Percentiles rank a stretch among this genome's conserved stretches.
Evolutionary conservation across 2,113 vertebrate species (phyloP).

Genomic region (Sisor rabdophorus): DNA sequence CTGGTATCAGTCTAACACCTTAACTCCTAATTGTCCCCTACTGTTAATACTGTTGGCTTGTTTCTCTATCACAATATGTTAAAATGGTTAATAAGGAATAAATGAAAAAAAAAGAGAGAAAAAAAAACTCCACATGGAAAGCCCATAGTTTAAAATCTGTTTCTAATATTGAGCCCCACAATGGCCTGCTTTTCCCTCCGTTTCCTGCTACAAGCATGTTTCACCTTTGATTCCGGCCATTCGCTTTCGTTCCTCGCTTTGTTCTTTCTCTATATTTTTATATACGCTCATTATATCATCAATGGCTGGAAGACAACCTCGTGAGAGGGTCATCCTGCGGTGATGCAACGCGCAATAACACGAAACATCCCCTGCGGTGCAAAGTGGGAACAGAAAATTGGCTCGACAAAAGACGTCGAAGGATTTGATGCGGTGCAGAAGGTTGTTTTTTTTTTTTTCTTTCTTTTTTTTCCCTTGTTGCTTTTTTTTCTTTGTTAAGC

Average conservation of each 20-base stretch:
- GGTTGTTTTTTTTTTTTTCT: slow-evolving; percentile 57
- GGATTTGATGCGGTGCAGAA: slow-evolving; percentile 59
- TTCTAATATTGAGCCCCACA: slow-evolving; percentile 65
- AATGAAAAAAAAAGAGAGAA: not conserved
- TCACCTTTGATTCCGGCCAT: slow-evolving; percentile 58
- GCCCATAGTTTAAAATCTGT: slow-evolving; percentile 62
- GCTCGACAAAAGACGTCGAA: slow-evolving; percentile 53
- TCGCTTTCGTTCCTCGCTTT: slow-evolving; percentile 51
- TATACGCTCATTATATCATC: slow-evolving; percentile 62
- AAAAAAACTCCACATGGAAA: slow-evolving; percentile 42
- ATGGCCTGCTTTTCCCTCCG: slow-evolving; percentile 49
- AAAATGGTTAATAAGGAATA: slow-evolving; percentile 38
- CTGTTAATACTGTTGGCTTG: slow-evolving; percentile 57
- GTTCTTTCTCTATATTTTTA: slow-evolving; percentile 43
- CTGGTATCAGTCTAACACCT: no score
- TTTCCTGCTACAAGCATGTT: slow-evolving; percentile 54
- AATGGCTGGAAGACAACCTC: slow-evolving; percentile 54
- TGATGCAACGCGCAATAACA: slow-evolving; percentile 68
- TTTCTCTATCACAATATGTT: slow-evolving; percentile 60
- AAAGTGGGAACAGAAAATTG: slow-evolving; percentile 59
- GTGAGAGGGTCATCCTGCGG: slow-evolving; percentile 63
- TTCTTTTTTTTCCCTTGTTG: not conserved
- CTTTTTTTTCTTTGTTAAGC: slow-evolving; percentile 5
- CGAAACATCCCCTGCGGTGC: slow-evolving; percentile 66
- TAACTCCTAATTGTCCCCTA: no score